Evolutionary conservation across 2,113 vertebrate genomes (phyloP).

Genomic region (Corythaixoides concolor): DNA sequence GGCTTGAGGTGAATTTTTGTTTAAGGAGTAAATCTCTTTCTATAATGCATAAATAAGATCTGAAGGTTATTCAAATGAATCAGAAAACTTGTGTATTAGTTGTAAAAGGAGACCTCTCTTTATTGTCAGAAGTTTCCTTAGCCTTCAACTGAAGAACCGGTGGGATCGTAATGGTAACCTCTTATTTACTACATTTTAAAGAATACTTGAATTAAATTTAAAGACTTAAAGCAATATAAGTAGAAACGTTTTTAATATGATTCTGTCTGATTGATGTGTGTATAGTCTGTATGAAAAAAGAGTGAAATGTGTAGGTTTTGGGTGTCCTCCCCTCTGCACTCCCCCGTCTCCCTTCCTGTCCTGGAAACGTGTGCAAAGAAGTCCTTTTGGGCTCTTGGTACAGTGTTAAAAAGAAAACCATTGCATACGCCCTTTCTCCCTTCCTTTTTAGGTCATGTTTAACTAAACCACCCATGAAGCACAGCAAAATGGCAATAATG

Average conservation of each 20-base stretch:
- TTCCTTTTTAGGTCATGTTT: slow-evolving; percentile 22
- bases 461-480: background rate
- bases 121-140: background rate
- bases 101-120: background rate
- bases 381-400: background rate
- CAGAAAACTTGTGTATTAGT: background rate
- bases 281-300: background rate
- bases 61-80: background rate
- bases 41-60: background rate
- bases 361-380: background rate
- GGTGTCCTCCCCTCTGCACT: no score
- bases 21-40: background rate
- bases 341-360: background rate
- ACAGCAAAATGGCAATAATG: background rate
- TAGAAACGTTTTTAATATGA: background rate
- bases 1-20: background rate
- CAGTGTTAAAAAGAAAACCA: background rate
- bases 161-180: background rate
- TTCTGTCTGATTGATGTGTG: background rate
- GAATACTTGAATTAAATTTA: background rate
- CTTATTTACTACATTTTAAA: background rate
- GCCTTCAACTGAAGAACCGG: background rate
- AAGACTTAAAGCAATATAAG: background rate
- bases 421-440: background rate
- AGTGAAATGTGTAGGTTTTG: background rate